Evolutionary conservation across 2,797 vertebrate genomes (phyloP).

Genomic region (Ceryle rudis): DNA sequence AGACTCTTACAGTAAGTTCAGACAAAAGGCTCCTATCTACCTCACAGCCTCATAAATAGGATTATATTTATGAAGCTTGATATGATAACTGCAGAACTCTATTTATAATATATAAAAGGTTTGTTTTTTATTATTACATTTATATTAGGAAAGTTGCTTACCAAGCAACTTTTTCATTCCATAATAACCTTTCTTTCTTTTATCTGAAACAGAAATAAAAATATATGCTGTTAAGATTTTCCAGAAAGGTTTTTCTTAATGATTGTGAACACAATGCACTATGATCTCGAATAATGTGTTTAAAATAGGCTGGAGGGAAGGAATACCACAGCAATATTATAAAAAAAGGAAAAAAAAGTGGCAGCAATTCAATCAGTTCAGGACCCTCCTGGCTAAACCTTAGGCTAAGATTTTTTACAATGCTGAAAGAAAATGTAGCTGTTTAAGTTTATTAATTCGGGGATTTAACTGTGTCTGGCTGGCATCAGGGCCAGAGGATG

Average conservation of each 20-base stretch:
- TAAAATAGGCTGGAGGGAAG: background rate
- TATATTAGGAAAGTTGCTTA: background rate
- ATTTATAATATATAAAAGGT: background rate
- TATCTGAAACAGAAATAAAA: background rate
- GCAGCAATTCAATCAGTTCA: background rate
- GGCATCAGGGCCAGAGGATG: too few species aligned
- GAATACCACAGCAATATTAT: background rate
- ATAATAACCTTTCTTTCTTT: background rate
- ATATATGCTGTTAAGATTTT: background rate
- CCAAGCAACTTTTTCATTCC: background rate
- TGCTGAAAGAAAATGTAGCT: background rate
- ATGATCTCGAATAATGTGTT: background rate
- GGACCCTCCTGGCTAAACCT: background rate
- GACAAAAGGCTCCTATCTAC: background rate
- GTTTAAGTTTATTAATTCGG: background rate
- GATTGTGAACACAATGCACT: fast-evolving
- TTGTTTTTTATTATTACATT: background rate
- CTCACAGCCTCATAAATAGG: background rate
- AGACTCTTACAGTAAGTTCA: background rate
- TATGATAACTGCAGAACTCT: background rate
- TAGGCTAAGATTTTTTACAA: background rate
- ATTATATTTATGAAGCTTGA: background rate
- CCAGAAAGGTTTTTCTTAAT: background rate
- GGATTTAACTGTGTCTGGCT: background rate
- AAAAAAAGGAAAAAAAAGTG: background rate